These are phyloP conservation scores for Nycticebus coucang DNA, from an alignment of 2,113 vertebrate species.

Conservation along the genomic window DNA sequence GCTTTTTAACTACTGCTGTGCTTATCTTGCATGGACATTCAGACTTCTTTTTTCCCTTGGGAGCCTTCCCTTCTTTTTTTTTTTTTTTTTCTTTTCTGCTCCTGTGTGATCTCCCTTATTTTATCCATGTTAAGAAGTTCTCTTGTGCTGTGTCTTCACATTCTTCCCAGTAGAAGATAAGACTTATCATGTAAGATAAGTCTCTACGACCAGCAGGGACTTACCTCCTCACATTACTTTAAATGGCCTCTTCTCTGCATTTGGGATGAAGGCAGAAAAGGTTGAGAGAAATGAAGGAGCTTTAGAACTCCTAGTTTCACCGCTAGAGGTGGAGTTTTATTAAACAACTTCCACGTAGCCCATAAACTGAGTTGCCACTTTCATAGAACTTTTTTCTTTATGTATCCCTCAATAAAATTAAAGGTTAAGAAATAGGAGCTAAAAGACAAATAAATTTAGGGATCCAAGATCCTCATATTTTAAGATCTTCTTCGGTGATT, in stretches of 20 bases:
- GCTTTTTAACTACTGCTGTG: not conserved
- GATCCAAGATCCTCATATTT: not conserved
- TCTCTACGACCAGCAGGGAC: not conserved
- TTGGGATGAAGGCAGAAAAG: not conserved
- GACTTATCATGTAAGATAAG: no score
- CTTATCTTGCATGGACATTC: not conserved
- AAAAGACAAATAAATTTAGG: not conserved
- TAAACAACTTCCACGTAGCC: not conserved
- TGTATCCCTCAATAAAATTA: not conserved
- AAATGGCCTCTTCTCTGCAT: not conserved
- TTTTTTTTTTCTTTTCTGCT: not conserved
- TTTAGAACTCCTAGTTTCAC: not conserved
- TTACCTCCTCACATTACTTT: not conserved
- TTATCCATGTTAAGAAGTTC: not conserved
- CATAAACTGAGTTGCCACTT: not conserved
- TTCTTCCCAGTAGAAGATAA: not conserved
- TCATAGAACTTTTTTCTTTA: not conserved
- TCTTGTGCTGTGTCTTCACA: not conserved
- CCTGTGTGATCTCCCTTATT: not conserved
- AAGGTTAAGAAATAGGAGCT: not conserved
- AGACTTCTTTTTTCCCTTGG: not conserved
- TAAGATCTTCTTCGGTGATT: not conserved
- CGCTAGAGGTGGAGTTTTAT: not conserved
- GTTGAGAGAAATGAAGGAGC: accelerated
- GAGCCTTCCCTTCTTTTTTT: not conserved